Base-by-base conservation (phyloP, 2,113 vertebrate species). In the Piaya cayana region DNA sequence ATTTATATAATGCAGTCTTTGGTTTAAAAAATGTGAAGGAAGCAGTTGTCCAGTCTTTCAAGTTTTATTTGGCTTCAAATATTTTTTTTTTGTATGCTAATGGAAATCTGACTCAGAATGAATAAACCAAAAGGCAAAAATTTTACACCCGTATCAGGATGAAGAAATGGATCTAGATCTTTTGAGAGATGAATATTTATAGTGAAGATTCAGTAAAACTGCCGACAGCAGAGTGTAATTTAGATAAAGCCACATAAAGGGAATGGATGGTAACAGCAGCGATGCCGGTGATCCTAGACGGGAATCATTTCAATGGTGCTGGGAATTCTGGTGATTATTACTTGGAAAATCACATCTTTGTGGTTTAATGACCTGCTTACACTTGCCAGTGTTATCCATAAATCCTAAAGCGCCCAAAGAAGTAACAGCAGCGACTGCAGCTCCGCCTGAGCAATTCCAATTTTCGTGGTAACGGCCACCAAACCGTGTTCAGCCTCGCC, bases 331-430 rank as follows among this genome's bases (percentile, higher is more conserved):
- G 52, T 92, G 88, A 88, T 97, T 93, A 93, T 95, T 96, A 92
- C 96, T 95, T 97, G 97, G 91, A 79, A 96, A 97, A 96, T 95
- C 94, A 93, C 96, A 95, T 96, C 96, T 98, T 96, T 92, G 43
- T 95, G 68, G 88, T 97, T 98, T 98, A 97, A 97, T 98, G 96
- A 96, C 83, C 88, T 92, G 83, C 95, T 93, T 94, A 96, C 95
- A 96, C 91, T 97, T 92, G 93, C 67, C 89, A 36, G 93, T 94
- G 88, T 96, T 96, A 92, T 97, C 86, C 64, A 58, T 93, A 43
- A 96, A 96, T 96, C 93, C 81, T 87, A 78, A 86, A 84, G 90
- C 92, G 97, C 95, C 94, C 86, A 88, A 93, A 94, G 55, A 88
- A 86, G 88, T 93, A 90, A 67, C 92, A 85, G 58, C 90, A 88